These are phyloP conservation scores for Venustoraphidia nigricollis DNA, from an alignment of 2,888 invertebrate genomes.

Conservation along the genomic window DNA sequence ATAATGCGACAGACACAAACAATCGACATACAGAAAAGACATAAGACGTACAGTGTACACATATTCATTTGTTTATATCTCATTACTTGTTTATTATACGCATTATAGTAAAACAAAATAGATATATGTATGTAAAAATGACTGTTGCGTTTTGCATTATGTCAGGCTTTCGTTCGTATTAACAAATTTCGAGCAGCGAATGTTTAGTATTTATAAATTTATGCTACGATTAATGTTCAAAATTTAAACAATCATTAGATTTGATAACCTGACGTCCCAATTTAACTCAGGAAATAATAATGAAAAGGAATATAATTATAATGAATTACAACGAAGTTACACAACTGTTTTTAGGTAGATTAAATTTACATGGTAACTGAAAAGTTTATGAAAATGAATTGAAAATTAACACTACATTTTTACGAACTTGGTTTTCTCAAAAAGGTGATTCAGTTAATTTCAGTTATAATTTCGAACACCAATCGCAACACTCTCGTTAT, in stretches of 20 bases:
- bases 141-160: constrained; percentile 2
- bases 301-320: too few relatives aligned
- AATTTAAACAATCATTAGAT: neutral
- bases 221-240: constrained; percentile 2
- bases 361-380: too few relatives aligned
- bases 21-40: constrained; percentile 6
- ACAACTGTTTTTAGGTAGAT: too few relatives aligned
- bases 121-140: constrained; percentile 3
- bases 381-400: too few relatives aligned
- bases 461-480: neutral
- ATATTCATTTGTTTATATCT: neutral
- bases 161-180: neutral
- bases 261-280: too few relatives aligned
- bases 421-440: too few relatives aligned
- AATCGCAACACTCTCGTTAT: neutral
- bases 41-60: neutral
- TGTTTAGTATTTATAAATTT: neutral
- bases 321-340: too few relatives aligned
- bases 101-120: constrained; percentile 4
- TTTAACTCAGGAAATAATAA: too few relatives aligned
- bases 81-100: too few relatives aligned
- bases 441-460: neutral
- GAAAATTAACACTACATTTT: too few relatives aligned
- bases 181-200: neutral
- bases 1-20: constrained; percentile 10